Percentiles rank a stretch among this genome's conserved stretches.
These are phyloP conservation scores for Siphlonurus alternatus DNA, from an alignment of 2,888 invertebrate genomes.

Conservation along the genomic window DNA sequence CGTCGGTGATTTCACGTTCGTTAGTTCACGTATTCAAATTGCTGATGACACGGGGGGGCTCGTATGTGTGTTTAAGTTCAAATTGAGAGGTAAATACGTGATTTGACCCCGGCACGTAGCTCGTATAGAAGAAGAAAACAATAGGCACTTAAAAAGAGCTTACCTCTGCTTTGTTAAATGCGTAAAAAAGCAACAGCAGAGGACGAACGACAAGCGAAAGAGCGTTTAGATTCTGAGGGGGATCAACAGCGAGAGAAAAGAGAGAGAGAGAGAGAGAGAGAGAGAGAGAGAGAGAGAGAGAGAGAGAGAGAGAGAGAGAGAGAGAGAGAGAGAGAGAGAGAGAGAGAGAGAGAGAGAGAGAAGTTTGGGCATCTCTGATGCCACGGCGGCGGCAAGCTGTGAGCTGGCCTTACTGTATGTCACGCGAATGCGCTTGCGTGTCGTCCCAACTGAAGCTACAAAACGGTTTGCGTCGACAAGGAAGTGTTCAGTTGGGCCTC, in stretches of 20 bases:
- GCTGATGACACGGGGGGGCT: neutral
- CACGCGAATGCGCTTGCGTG: neutral
- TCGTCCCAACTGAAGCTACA: neutral
- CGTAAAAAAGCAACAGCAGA: neutral
- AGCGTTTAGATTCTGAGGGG: neutral
- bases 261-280: neutral
- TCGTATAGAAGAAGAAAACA: neutral
- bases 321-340: neutral
- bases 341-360: neutral
- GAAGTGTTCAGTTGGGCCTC: neutral
- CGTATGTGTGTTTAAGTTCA: neutral
- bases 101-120: neutral
- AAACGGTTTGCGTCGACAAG: neutral
- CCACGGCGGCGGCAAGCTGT: neutral
- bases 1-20: too few relatives aligned
- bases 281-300: neutral
- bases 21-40: neutral
- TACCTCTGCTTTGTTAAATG: neutral
- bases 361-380: neutral
- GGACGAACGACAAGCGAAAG: neutral
- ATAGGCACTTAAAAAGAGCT: conserved; percentile 2
- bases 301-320: neutral
- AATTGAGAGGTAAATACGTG: neutral
- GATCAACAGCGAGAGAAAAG: neutral
- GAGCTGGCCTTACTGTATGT: neutral